These are phyloP conservation scores for Amia ocellicauda DNA, from an alignment of 2,113 vertebrate species.

Conservation along the genomic window DNA sequence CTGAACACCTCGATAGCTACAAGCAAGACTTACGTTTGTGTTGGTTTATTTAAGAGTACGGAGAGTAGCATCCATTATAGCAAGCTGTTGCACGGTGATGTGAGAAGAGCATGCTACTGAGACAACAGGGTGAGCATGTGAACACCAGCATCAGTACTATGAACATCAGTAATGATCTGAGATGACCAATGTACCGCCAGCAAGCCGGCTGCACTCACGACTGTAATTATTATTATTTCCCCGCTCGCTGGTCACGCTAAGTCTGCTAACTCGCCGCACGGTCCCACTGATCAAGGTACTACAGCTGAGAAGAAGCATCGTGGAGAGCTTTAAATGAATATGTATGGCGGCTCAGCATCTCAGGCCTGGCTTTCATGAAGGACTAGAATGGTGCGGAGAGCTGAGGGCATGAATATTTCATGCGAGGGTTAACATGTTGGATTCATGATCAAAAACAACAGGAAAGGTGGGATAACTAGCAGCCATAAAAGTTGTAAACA, in stretches of 20 bases:
- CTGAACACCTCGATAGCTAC: too few species aligned
- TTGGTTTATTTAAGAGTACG: too few species aligned
- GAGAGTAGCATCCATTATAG: too few species aligned
- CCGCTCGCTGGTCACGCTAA: background rate
- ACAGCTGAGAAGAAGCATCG: background rate
- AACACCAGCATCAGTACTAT: too few species aligned
- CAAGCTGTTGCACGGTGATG: too few species aligned
- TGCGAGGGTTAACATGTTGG: background rate
- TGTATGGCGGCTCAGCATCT: background rate
- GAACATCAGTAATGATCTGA: background rate
- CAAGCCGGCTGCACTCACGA: background rate
- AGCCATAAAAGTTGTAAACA: background rate
- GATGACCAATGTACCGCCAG: background rate
- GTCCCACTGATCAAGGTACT: background rate
- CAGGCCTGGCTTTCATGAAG: background rate
- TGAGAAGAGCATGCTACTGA: too few species aligned
- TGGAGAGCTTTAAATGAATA: background rate
- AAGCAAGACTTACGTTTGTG: too few species aligned
- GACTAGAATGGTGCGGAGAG: background rate
- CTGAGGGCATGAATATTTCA: background rate
- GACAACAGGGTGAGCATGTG: too few species aligned
- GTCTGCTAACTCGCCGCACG: background rate
- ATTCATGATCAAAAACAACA: slow-evolving; percentile 1
- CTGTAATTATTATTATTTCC: background rate
- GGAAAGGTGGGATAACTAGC: background rate